Evolutionary conservation across 2,113 vertebrate species (phyloP).

Genomic region (Trachemys scripta): DNA sequence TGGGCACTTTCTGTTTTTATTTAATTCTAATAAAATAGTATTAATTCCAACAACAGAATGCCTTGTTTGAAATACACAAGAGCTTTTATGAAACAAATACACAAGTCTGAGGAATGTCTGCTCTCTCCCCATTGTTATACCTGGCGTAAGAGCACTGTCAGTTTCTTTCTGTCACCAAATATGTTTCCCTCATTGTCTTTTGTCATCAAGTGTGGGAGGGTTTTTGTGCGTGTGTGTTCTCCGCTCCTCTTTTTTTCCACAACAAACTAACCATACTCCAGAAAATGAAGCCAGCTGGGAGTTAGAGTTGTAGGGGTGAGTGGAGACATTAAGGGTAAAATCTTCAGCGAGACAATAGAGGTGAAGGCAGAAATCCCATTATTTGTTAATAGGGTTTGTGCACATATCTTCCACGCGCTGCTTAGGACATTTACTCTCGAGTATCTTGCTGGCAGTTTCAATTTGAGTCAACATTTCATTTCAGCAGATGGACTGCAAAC

Average conservation of each 20-base stretch:
- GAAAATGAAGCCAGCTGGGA: conserved; percentile 50
- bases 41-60: conserved; percentile 55
- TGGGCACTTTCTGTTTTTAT: conserved; percentile 62
- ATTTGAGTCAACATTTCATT: conserved; percentile 64
- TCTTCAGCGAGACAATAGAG: conserved; percentile 9
- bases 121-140: conserved; percentile 30
- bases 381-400: conserved; percentile 73
- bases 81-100: conserved; percentile 60
- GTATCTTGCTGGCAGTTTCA: conserved; percentile 55
- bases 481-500: conserved; percentile 68
- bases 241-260: conserved; percentile 32
- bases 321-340: conserved; percentile 50
- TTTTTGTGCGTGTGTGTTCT: conserved; percentile 25
- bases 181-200: conserved; percentile 55
- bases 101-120: conserved; percentile 70
- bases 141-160: conserved; percentile 46
- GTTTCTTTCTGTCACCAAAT: conserved; percentile 50
- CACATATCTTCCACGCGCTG: conserved; percentile 24
- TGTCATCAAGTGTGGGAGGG: neutral
- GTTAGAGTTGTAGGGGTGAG: neutral
- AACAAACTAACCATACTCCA: conserved; percentile 26
- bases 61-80: conserved; percentile 72
- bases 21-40: conserved; percentile 73
- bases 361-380: conserved; percentile 54
- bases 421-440: conserved; percentile 65